These are phyloP conservation scores for Poeciliopsis gracilis DNA, from an alignment of 2,797 vertebrate species.

Conservation along the genomic window DNA sequence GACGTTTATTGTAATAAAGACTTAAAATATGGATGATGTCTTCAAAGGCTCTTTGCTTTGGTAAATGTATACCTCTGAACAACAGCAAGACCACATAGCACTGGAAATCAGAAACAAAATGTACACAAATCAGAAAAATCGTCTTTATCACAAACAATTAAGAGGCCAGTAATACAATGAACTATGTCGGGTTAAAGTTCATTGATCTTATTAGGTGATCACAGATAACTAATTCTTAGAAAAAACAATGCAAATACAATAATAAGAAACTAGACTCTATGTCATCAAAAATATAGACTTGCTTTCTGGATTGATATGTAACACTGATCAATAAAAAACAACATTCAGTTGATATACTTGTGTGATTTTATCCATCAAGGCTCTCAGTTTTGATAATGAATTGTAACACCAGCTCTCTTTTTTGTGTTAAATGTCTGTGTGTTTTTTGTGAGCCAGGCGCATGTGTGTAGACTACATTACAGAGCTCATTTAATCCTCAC, in stretches of 20 bases:
- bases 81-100: not conserved
- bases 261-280: not conserved
- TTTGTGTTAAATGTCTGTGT: slow-evolving; percentile 2
- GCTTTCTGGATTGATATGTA: not conserved
- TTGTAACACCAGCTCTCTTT: not conserved
- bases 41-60: not conserved
- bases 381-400: not conserved
- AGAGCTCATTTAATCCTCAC: slow-evolving; percentile 11
- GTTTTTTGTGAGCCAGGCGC: not conserved
- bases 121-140: not conserved
- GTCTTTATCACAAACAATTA: not conserved
- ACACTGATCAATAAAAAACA: not conserved
- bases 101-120: not conserved
- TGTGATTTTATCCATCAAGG: not conserved
- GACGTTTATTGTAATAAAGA: not conserved
- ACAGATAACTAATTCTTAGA: not conserved
- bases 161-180: not conserved
- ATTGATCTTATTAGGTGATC: not conserved
- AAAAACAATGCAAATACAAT: not conserved
- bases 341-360: not conserved
- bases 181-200: not conserved
- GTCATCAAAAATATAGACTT: not conserved
- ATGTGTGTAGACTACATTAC: slow-evolving; percentile 7
- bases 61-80: not conserved
- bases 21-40: not conserved